These are phyloP conservation scores for Xylota sylvarum DNA, from an alignment of 2,888 invertebrate species.

Conservation along the genomic window DNA sequence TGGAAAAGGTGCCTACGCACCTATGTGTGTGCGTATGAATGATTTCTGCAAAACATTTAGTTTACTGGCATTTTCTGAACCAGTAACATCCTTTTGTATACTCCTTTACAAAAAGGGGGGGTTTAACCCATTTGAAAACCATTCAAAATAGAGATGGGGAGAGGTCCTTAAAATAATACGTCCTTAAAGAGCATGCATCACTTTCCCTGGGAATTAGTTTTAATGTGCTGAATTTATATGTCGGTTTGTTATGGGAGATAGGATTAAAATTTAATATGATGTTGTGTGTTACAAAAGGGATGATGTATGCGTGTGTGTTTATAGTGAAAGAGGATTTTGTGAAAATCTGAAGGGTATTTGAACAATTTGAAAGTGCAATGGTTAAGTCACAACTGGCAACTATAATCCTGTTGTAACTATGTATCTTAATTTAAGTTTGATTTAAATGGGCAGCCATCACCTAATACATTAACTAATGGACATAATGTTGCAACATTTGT, in stretches of 20 bases:
- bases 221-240: slow-evolving; percentile 40
- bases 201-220: slow-evolving; percentile 54
- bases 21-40: slow-evolving; percentile 11
- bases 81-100: slow-evolving; percentile 45
- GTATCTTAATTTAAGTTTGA: no score
- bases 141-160: slow-evolving; percentile 7
- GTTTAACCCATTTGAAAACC: slow-evolving; percentile 18
- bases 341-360: background rate
- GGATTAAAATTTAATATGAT: slow-evolving; percentile 29
- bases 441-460: no score
- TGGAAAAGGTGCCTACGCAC: background rate
- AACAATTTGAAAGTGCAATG: slow-evolving; percentile 2
- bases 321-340: background rate
- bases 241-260: background rate
- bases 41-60: slow-evolving; percentile 47
- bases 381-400: background rate
- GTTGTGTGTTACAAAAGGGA: slow-evolving; percentile 14
- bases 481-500: no score
- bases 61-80: slow-evolving; percentile 51
- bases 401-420: no score
- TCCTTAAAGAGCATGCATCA: slow-evolving; percentile 47
- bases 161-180: slow-evolving; percentile 33
- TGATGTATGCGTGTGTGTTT: background rate
- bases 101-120: slow-evolving; percentile 26
- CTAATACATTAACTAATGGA: no score